phyloP scores from a whole-genome alignment of 2,888 invertebrate genomes.

The Aspidiotus destructor region DNA sequence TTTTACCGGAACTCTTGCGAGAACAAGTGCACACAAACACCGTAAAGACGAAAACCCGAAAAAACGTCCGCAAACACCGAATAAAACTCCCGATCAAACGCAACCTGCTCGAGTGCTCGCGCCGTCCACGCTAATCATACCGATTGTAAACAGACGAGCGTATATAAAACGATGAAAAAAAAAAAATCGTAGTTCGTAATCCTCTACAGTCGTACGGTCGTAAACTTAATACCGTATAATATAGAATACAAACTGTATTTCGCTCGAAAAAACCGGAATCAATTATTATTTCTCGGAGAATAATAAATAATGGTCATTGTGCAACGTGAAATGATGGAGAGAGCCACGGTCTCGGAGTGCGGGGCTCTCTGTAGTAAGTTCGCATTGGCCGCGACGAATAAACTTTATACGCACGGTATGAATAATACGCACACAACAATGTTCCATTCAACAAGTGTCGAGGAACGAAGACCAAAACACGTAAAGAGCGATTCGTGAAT shows the following conservation, averaged over 20 bases:
- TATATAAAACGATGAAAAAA: background rate
- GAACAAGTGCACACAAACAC: too few species aligned
- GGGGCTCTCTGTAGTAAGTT: too few species aligned
- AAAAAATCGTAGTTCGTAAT: background rate
- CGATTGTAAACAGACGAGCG: background rate
- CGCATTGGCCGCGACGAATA: too few species aligned
- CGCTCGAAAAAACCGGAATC: conserved; percentile 3
- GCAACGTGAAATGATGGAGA: background rate
- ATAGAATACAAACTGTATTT: background rate
- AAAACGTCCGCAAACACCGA: too few species aligned
- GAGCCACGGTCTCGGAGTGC: too few species aligned
- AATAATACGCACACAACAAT: too few species aligned
- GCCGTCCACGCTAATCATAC: background rate
- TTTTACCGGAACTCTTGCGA: too few species aligned
- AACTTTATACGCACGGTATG: too few species aligned
- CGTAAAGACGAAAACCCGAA: background rate
- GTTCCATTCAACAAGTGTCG: too few species aligned
- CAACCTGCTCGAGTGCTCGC: background rate
- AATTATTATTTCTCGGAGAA: background rate
- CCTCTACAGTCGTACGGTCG: background rate
- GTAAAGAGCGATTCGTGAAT: background rate
- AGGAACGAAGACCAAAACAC: background rate
- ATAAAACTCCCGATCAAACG: too few species aligned
- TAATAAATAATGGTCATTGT: too few species aligned
- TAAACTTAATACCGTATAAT: background rate